Evolutionary conservation across 2,113 vertebrate genomes (phyloP), one percentile per base, ranked within the genome.

Genomic region (Dipodomys spectabilis): DNA sequence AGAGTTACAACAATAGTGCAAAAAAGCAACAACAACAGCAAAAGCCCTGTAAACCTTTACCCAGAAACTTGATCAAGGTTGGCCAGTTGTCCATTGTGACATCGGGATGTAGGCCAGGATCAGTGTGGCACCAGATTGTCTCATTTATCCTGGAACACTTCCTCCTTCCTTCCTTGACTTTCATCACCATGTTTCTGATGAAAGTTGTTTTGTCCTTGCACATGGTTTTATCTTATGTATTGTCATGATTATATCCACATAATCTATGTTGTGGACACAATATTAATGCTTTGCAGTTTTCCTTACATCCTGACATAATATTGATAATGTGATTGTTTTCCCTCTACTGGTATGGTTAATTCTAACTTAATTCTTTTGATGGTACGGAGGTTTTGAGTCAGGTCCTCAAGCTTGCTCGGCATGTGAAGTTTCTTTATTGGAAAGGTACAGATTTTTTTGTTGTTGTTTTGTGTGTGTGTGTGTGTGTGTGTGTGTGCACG

Each of bases 131-230:
- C 45, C 53, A 73, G 35, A 23, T 44, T 32, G 13, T 77, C 60
- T 79, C 35, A n/a, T 27, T 85, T 57, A 53, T 16, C 60, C 44
- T 71, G 32, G 39, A 77, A 69, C 5, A n/a, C 7, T 62, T 94
- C 11, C 13, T 88, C 30, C 35, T 67, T 25, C 49, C 80, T 94
- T 74, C 44, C 32, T 94, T 90, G 15, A 64, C n/a, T 84, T 68
- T 73, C 30, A 84, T 6, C 65, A 64, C 8, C 11, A 39, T 32
- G 35, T 53, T 27, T 7, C 25, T 73, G 80, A 74, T 91, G 71
- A 94, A 88, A 62, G 74, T 82, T 88, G 78, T 69, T 82, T 53
- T 88, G 64, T 15, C 11, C 22, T 53, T 93, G 95, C 79, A 5
- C 57, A 72, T 71, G 65, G 6, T 32, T 80, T 94, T 92, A 78